Percentiles rank a stretch among this genome's conserved stretches.
phyloP scores from a whole-genome alignment of 2,113 vertebrate genomes.

The Oncorhynchus masou region DNA sequence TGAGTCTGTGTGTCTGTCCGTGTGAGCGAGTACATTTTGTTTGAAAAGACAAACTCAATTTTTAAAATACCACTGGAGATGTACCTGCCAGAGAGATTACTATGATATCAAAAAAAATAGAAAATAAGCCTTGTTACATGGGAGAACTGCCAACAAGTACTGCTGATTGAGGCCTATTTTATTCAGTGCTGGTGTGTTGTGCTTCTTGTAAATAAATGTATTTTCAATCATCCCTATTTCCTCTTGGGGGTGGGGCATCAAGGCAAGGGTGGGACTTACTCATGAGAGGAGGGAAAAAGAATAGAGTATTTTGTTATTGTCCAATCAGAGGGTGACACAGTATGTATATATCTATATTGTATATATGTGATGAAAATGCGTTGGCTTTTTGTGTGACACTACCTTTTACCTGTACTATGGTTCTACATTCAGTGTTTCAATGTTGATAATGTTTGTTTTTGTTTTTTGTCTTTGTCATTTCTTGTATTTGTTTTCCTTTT shows the following conservation, averaged over 20 bases:
- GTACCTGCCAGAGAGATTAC: slow-evolving; percentile 79
- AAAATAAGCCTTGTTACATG: slow-evolving; percentile 68
- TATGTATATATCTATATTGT: slow-evolving; percentile 96
- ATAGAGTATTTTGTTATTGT: slow-evolving; percentile 97
- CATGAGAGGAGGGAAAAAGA: slow-evolving; percentile 67
- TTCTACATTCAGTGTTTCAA: slow-evolving; percentile 94
- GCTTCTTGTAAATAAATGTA: slow-evolving; percentile 88
- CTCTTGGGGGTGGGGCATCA: slow-evolving; percentile 72
- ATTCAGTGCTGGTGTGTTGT: slow-evolving; percentile 87
- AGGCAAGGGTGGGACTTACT: slow-evolving; percentile 71
- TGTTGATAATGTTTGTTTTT: slow-evolving; percentile 86
- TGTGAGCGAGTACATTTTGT: slow-evolving; percentile 37
- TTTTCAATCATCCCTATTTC: slow-evolving; percentile 83
- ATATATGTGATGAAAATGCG: slow-evolving; percentile 92
- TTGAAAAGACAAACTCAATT: slow-evolving; percentile 50
- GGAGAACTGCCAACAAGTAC: slow-evolving; percentile 79
- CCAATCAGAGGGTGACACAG: slow-evolving; percentile 84
- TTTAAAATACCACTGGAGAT: slow-evolving; percentile 66
- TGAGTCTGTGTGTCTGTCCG: slow-evolving; percentile 24
- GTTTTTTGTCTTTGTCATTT: slow-evolving; percentile 64
- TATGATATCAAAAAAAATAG: slow-evolving; percentile 37
- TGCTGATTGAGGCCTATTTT: slow-evolving; percentile 81
- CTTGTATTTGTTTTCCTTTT: slow-evolving; percentile 73
- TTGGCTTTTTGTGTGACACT: slow-evolving; percentile 90
- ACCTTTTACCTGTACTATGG: slow-evolving; percentile 88